These are phyloP conservation scores for Cepaea hortensis DNA, from an alignment of 2,888 invertebrate genomes.

Conservation along the genomic window DNA sequence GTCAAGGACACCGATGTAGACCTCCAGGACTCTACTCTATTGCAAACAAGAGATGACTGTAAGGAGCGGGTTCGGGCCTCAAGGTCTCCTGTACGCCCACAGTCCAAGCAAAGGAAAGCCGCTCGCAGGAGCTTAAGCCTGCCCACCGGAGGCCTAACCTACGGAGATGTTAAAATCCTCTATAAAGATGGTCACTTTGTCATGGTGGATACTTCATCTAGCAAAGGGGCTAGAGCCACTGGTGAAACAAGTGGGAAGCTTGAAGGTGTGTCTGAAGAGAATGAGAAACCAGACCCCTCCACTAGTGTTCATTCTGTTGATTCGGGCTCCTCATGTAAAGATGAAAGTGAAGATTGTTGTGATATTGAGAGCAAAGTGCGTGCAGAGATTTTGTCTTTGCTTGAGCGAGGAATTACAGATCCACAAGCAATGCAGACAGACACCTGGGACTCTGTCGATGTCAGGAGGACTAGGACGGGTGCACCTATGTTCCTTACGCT, in stretches of 20 bases:
- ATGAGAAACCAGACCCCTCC: neutral
- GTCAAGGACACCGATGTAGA: constrained; percentile 15
- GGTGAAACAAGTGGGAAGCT: neutral
- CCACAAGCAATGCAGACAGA: constrained; percentile 11
- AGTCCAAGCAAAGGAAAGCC: constrained; percentile 11
- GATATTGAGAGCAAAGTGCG: constrained; percentile 51
- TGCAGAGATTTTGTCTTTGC: constrained; percentile 54
- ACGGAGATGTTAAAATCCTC: constrained; percentile 54
- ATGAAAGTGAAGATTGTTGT: constrained; percentile 3
- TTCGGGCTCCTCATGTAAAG: neutral
- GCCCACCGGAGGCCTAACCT: constrained; percentile 53
- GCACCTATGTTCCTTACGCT: constrained; percentile 34
- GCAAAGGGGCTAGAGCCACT: neutral
- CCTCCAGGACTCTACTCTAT: constrained; percentile 7
- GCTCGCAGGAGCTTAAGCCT: constrained; percentile 55
- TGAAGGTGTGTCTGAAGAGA: constrained; percentile 17
- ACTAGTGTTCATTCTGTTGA: neutral
- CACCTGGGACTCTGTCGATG: neutral
- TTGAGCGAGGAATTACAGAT: constrained; percentile 51
- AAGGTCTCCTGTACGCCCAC: constrained; percentile 37
- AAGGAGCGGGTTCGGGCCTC: constrained; percentile 36
- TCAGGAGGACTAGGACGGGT: neutral
- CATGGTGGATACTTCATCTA: constrained; percentile 36
- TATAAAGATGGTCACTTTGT: constrained; percentile 57
- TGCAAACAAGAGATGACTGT: constrained; percentile 18